Base-by-base conservation (phyloP, 2,113 vertebrate genomes). In the Orycteropus afer region DNA sequence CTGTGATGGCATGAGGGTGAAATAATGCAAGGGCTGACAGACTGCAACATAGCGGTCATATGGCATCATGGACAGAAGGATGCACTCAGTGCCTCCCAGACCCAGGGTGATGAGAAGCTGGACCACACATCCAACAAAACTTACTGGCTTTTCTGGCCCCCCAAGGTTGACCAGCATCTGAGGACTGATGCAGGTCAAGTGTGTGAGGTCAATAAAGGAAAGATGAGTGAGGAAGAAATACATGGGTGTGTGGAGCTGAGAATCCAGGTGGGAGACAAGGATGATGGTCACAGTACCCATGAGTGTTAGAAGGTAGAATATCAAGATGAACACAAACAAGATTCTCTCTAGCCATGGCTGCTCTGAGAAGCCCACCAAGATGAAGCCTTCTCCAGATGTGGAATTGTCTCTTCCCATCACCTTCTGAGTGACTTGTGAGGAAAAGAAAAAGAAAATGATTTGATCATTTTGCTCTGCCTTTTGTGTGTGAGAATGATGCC, bases 31-130 rank as follows among this genome's bases (percentile, higher is more conserved):
- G 9, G 82, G 89, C 9, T 61, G n/a, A 45, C 94, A 96, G n/a
- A 91, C 79, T 45, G 90, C 92, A 12, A 94, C 29, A 45, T 88
- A 96, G n/a, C 34, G 27, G 42, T 96, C 96, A 87, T 89, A 95
- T 18, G 86, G 89, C 95, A 96, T 93, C 14, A 93, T 37, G 40
- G 51, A 65, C 49, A 93, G 82, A 55, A 96, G 88, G 10, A 96
- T 53, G n/a, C 79, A 96, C 47, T 86, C 76, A 34, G 91, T 83
- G 85, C 61, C 85, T 23, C 82, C 93, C 7, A 82, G 47, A 17
- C 85, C 82, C 71, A 84, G 65, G 6, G 86, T 82, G 37, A 87
- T 76, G 57, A 90, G 80, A 14, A 95, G 59, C 63, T 93, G 95
- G 34, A n/a, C 67, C 22, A 91, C 53, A 45, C 92, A 96, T 13